Conservation (phyloP, 1,140 invertebrate genomes). For the Drosophila subobscura region DNA sequence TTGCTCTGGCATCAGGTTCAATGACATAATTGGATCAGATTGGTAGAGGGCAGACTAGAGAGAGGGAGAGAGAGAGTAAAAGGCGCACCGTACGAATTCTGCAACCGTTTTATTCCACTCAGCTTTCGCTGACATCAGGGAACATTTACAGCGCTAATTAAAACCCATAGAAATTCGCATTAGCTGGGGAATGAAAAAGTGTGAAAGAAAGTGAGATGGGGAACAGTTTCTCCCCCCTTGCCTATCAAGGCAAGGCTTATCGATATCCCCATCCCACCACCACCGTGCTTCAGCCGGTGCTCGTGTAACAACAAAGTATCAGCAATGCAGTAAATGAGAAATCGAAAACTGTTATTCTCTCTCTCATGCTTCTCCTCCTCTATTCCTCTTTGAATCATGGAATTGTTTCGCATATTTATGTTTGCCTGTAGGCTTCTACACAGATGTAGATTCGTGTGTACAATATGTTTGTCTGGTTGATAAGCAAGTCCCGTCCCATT, state of each 20-base stretch:
- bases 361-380: not conserved
- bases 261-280: constrained; percentile 21
- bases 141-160: constrained; percentile 43
- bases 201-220: not conserved
- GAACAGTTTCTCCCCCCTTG: not conserved
- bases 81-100: constrained; percentile 4
- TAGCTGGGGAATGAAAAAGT: constrained; percentile 25
- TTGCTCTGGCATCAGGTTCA: constrained; percentile 46
- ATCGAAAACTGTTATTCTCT: constrained; percentile 8
- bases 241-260: constrained; percentile 49
- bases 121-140: constrained; percentile 3
- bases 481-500: constrained; percentile 13
- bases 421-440: not conserved
- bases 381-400: constrained; percentile 5
- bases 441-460: constrained; percentile 1
- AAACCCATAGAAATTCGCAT: constrained; percentile 67
- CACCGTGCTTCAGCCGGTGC: not conserved
- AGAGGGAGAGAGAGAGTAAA: constrained; percentile 18
- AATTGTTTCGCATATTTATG: constrained; percentile 18
- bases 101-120: not conserved
- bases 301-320: constrained; percentile 47
- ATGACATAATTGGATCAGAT: constrained; percentile 47
- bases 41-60: constrained; percentile 10
- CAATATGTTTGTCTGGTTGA: constrained; percentile 13
- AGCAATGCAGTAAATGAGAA: constrained; percentile 7